Base-by-base conservation (phyloP, 2,113 vertebrate species). In the Xerus inauris region DNA sequence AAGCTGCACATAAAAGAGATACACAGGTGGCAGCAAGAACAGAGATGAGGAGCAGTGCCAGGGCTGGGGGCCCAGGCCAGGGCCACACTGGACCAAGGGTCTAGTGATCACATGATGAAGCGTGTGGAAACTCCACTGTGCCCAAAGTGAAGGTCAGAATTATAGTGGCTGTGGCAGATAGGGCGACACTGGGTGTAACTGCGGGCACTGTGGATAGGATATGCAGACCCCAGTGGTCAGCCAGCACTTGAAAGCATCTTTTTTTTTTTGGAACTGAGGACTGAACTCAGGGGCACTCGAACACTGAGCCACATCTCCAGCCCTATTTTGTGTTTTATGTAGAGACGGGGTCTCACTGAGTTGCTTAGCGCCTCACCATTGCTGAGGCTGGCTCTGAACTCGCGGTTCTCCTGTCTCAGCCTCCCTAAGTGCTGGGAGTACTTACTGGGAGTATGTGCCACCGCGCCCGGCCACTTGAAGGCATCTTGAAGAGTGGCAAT, bases 1-100 rank as follows among this genome's bases (percentile, higher is more conserved):
- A 99, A 99, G 99, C 99, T 97, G 99, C 99, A 89, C 99, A 99
- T 99, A 81, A 99, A 99, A 98, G 99, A 99, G 91, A 99, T 99
- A 0, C 99, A 99, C 97, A 99, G 99, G 93, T 99, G 99, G 81
- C 99, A 99, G 92, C 98, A 98, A 72, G 98, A 99, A 71, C 98
- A 98, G 40, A 99, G 99, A 97, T 99, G 99, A 98, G 98, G 49
- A 98, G 99, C 97, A 98, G 98, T 57, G 98, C 98, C 76, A 40
- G 98, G 0, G 93, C 98, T 97, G 98, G 98, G 57, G 98, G 99
- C 51, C 96, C 95, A 99, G 99, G 99, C 97, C 99, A 99, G 98
- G 98, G 98, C 95, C 99, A 99, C 92, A 99, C 98, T 99, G 99
- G 99, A 99, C 98, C 99, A 99, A 98, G 99, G 99, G 89, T 99